These are phyloP conservation scores for Branchipolynoe longqiensis DNA, from an alignment of 2,888 invertebrate species.

Conservation along the genomic window DNA sequence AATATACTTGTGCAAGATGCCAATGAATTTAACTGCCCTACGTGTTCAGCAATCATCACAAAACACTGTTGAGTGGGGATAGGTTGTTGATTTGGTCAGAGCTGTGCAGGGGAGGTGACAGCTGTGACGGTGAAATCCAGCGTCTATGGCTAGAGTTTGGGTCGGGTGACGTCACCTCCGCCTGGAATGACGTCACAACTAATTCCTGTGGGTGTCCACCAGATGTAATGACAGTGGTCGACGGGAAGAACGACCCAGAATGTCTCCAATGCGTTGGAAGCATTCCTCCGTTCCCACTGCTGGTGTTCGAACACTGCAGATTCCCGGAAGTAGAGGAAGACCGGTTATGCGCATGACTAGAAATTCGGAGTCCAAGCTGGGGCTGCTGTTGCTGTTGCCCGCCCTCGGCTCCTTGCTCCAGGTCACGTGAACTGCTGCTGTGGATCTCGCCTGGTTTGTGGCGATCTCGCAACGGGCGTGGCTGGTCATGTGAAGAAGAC, in stretches of 20 bases:
- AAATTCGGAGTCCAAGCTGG: too few relatives aligned
- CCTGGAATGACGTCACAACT: neutral
- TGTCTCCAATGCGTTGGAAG: conserved; percentile 35
- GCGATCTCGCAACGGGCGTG: neutral
- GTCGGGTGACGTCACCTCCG: neutral
- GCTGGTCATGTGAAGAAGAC: neutral
- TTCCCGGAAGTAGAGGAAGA: too few relatives aligned
- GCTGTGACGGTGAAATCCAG: neutral
- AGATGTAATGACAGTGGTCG: neutral
- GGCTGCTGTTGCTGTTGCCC: neutral
- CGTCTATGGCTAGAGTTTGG: neutral
- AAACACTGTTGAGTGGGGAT: conserved; percentile 32
- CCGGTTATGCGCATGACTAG: too few relatives aligned
- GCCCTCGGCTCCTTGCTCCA: neutral
- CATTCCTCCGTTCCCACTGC: too few relatives aligned
- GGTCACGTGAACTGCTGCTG: neutral
- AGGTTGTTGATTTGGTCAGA: neutral
- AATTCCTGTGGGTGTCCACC: conserved; percentile 14
- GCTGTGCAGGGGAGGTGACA: neutral
- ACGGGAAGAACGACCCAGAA: neutral
- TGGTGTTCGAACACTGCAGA: neutral
- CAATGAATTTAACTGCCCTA: neutral
- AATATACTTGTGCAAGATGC: too few relatives aligned
- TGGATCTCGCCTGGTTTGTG: neutral
- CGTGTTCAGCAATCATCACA: neutral